Percentiles rank a stretch among this genome's conserved stretches.
Conservation (phyloP, 2,797 vertebrate genomes). For the Mormyrops boulengeri region DNA sequence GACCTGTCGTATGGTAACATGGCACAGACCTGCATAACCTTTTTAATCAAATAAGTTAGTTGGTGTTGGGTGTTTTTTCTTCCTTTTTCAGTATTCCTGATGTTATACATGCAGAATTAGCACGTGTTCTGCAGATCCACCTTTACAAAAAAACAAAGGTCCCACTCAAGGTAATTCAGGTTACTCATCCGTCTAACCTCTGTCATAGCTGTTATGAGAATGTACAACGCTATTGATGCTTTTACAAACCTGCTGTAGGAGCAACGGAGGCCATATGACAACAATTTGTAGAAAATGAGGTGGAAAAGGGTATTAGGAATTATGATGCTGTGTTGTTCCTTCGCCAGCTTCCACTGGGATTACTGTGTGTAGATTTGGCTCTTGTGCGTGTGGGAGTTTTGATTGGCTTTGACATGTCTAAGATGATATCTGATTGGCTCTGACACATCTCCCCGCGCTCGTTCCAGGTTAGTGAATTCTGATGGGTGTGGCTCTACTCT, state of each 20-base stretch:
- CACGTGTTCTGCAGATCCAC: neutral
- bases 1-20: conserved; percentile 7
- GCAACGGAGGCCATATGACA: neutral
- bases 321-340: neutral
- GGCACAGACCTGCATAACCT: neutral
- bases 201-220: neutral
- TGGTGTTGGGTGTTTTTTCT: neutral
- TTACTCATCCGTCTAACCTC: neutral
- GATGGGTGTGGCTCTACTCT: neutral
- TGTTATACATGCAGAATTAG: neutral
- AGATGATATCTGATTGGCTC: neutral
- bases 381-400: conserved; percentile 15
- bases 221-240: too few species aligned
- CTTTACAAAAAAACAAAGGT: neutral
- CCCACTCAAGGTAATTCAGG: neutral
- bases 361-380: conserved; percentile 5
- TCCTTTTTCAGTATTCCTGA: neutral
- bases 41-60: conserved; percentile 5
- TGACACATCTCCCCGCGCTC: conserved; percentile 12
- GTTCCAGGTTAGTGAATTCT: neutral
- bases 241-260: conserved; percentile 9
- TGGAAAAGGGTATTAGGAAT: conserved; percentile 15
- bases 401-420: conserved; percentile 21
- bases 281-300: neutral
- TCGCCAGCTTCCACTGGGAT: neutral